Evolutionary conservation across 2,113 vertebrate species (phyloP).

Genomic region (Halichoeres trimaculatus): DNA sequence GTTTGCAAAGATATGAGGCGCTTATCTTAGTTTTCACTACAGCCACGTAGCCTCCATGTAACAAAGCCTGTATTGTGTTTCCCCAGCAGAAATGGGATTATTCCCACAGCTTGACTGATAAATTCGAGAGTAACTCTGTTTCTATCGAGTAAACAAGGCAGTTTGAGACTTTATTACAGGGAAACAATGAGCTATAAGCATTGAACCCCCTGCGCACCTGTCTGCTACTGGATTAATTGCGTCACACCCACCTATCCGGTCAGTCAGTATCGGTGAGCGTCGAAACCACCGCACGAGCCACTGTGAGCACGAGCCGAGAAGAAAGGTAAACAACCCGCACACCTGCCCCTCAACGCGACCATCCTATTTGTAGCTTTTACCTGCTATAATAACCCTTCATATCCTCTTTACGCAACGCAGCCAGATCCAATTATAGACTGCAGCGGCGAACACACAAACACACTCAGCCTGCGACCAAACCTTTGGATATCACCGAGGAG

Average conservation of each 20-base stretch:
- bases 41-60: neutral
- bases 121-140: neutral
- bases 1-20: neutral
- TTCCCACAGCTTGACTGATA: slow-evolving; percentile 3
- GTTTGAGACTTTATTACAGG: neutral
- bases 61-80: neutral
- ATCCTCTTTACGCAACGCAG: slow-evolving; percentile 73
- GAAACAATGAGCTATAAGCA: neutral
- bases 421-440: slow-evolving; percentile 68
- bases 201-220: slow-evolving; percentile 43
- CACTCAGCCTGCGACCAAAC: slow-evolving; percentile 1
- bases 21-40: slow-evolving; percentile 8
- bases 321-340: slow-evolving; percentile 41
- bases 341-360: slow-evolving; percentile 33
- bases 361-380: slow-evolving; percentile 46
- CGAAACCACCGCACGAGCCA: slow-evolving; percentile 74
- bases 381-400: slow-evolving; percentile 49
- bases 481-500: neutral
- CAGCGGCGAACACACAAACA: neutral
- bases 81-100: neutral
- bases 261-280: slow-evolving; percentile 79
- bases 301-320: slow-evolving; percentile 8
- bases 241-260: slow-evolving; percentile 81
- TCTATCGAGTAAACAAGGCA: neutral
- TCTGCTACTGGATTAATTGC: slow-evolving; percentile 41